Base-by-base conservation (phyloP, 2,113 vertebrate genomes). In the Chionodraco myersi region DNA sequence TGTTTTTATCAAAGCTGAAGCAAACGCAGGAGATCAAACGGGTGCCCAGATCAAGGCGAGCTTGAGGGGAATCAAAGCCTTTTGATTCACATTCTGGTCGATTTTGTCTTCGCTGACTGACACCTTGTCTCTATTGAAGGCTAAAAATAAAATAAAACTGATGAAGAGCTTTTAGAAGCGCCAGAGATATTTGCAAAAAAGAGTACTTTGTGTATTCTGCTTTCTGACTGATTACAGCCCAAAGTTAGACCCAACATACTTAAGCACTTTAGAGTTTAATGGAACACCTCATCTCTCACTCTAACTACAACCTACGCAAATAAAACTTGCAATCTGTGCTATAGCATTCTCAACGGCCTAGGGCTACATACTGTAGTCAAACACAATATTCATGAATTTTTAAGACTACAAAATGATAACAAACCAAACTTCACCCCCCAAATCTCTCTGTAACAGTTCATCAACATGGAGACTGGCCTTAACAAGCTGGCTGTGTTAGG, bases 41-140 rank as follows among this genome's bases (percentile, higher is more conserved):
- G 51, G 72, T 3, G 57, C 72, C 62, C 45, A 82, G 75, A 91
- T 91, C 79, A 91, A 89, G 72, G 82, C 3, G 16, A 86, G 44
- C 18, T 12, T 11, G 76, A 68, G 44, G 34, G 56, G 72, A 74
- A 88, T 88, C 69, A 82, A 84, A 83, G 78, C 45, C 72, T 75
- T 80, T 36, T 87, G 73, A 88, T 70, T 75, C 68, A 78, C 73
- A 80, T 74, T 84, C 75, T 67, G 76, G 57, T 82, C 45, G 52
- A 84, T 77, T 78, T 18, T 45, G 44, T 59, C 60, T 84, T 63
- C 34, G 69, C 61, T 53, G 75, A 75, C 71, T 63, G 77, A 85
- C 69, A 67, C 34, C 60, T 78, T 16, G 14, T 83, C 60, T 85
- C 67, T 34, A 44, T 80, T 79, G 80, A 75, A 77, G 64, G 73